Base-by-base conservation (phyloP, 2,888 invertebrate genomes). In the Lithophane socia region DNA sequence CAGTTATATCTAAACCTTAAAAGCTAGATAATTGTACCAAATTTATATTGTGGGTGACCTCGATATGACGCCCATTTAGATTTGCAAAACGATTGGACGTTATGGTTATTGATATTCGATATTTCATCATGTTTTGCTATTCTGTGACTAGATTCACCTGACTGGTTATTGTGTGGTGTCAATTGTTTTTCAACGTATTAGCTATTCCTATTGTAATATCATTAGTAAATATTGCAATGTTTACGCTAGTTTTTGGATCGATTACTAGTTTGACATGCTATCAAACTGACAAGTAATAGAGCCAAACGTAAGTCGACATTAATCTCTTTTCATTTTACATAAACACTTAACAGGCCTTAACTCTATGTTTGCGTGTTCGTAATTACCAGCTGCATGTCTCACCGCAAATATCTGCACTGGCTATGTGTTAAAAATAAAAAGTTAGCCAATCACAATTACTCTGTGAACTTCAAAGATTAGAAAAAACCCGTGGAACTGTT, bases 1-100 rank as follows among this genome's bases (percentile, higher is more conserved):
- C 82, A 75, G 89, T 86, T 85, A 83, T 77, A 80, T 74, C 58
- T 80, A 83, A 84, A 86, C 78, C 77, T 83, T 74, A 83, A 87
- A 88, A 83, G 77, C 83, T 80, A 79, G 79, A 75, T 80, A 84
- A 86, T 84, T 78, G 77, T 79, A 82, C 87, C 72, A 77, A 82
- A 88, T 79, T 72, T 73, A 76, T 84, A 73, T 69, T 56, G 63
- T 77, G 60, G 54, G n/a, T 58, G 87, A 67, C 88, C 85, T 83
- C 80, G 58, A 82, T 80, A 56, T 73, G 21, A 70, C 74, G 79
- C 61, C 67, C 63, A 86, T 88, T 86, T 79, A 69, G 69, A 87
- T 85, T 85, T 80, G 65, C 81, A 73, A 78, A 86, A 67, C 66
- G 68, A 80, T 76, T 73, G 29, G 54, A 42, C 42, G 42, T 70